Base-by-base conservation (phyloP, 2,797 vertebrate genomes). In the Euthynnus affinis region DNA sequence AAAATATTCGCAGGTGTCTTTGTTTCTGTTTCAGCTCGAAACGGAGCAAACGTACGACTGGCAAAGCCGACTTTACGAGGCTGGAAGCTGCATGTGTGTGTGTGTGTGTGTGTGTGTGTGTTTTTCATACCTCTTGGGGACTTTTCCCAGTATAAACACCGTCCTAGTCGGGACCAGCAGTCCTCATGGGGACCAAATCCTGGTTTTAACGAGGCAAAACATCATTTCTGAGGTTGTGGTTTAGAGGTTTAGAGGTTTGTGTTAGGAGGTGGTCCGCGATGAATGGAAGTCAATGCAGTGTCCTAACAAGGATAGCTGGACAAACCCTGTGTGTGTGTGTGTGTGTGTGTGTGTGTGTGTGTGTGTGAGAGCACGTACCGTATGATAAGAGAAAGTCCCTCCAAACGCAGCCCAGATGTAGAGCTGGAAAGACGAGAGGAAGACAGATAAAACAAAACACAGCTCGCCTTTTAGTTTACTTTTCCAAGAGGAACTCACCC, bases 351-450 rank as follows among this genome's bases (percentile, higher is more conserved):
- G 63, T 52, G 62, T 52, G 63, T 51, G 63, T 34, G 46, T 51
- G 67, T n/a, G 77, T n/a, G 73, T 58, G 61, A 0, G 64, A 2
- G 56, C 32, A 57, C 22, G 32, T 81, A 79, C 68, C 75, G 76
- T 81, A 42, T 56, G 87, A 89, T 87, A 88, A 82, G 79, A 87
- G 85, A 88, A 85, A 85, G 87, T 84, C 83, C 82, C 75, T 79
- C 86, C 51, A 87, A 92, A 92, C 88, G 84, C 80, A 87, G 82
- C 89, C 66, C 92, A 93, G 92, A 92, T 92, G 91, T 86, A 76
- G 81, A 79, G 82, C 76, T 80, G 77, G 74, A 82, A 53, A 78
- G 74, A 73, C 17, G 73, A 81, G 68, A 78, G 77, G 66, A 84
- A 67, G 73, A 78, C 23, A 76, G 82, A 86, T 88, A 63, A 90